Base-by-base conservation (phyloP, 2,888 invertebrate species). In the Monochamus alternatus region DNA sequence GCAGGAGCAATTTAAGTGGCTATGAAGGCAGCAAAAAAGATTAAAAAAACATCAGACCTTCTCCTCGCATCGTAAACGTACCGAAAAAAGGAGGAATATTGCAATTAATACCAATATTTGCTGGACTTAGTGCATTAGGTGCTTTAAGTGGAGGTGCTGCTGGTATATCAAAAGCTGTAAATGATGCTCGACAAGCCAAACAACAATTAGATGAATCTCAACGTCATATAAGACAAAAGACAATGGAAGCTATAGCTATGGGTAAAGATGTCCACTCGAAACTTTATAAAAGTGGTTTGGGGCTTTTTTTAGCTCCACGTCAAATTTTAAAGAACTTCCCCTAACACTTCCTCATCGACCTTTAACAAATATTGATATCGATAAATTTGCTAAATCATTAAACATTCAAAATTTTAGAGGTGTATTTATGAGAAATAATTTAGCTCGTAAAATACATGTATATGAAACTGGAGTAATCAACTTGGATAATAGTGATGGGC, bases 161-260 rank as follows among this genome's bases (percentile, higher is more conserved):
- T 31, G 79, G 74, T n/a, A 74, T 84, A 66, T 79, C 79, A 22
- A 84, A 83, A 76, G 81, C 83, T 38, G 78, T 84, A 30, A 82
- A 79, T 64, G 77, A 79, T 73, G 80, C 81, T 8, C 79, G 76
- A 32, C 66, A 75, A 47, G 82, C 81, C 8, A 78, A 81, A 72
- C 52, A 78, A 43, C 72, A 79, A 70, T 75, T 85, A 32, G 64
- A 75, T 30, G 83, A 85, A 75, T 78, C 64, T 52, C 71, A 81
- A 73, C 72, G 83, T 9, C 84, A 84, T 70, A 84, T n/a, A n/a
- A n/a, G n/a, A n/a, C n/a, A 85, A 74, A 58, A 75, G 73, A 75
- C 77, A 12, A 83, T 84, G 77, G 80, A 85, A 75, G 75, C 74
- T 1, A 78, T 12, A 43, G 38, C 38, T 38, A 38, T 82, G 12